Percentiles rank a stretch among this genome's conserved stretches.
These are phyloP conservation scores for Temnothorax ravouxi DNA, from an alignment of 2,888 invertebrate genomes.

Conservation along the genomic window DNA sequence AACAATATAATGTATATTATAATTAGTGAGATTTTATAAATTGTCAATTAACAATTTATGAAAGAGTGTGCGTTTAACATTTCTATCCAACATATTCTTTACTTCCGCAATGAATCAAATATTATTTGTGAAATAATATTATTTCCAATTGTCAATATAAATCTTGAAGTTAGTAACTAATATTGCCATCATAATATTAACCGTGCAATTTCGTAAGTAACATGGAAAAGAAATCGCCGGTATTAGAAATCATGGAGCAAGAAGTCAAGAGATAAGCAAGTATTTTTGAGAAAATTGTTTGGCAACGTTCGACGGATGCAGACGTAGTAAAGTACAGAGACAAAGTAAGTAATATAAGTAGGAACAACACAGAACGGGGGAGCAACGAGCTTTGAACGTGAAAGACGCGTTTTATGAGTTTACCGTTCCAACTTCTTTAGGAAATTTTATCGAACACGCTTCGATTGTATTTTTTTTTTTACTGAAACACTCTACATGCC, in stretches of 20 bases:
- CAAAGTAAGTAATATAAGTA: conserved; percentile 31
- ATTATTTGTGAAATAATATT: background rate
- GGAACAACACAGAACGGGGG: conserved; percentile 14
- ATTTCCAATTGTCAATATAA: background rate
- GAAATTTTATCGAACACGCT: conserved; percentile 31
- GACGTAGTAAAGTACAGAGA: conserved; percentile 39
- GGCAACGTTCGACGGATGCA: conserved; percentile 28
- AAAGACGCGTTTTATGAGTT: conserved; percentile 55
- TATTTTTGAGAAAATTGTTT: conserved; percentile 47
- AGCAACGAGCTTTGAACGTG: background rate
- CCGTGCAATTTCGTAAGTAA: background rate
- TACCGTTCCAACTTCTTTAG: conserved; percentile 43
- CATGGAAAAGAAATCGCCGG: background rate
- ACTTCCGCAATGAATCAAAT: background rate
- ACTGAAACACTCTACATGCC: background rate
- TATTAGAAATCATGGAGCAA: conserved; percentile 22
- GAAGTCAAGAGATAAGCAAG: conserved; percentile 26
- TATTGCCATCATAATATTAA: conserved; percentile 13
- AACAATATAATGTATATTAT: background rate
- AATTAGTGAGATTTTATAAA: background rate
- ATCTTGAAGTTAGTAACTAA: background rate
- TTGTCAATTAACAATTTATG: conserved; percentile 1
- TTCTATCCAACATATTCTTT: conserved; percentile 13
- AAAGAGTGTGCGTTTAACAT: background rate
- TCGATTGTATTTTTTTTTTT: background rate